Evolutionary conservation across 2,113 vertebrate genomes (phyloP).

Genomic region (Theropithecus gelada): DNA sequence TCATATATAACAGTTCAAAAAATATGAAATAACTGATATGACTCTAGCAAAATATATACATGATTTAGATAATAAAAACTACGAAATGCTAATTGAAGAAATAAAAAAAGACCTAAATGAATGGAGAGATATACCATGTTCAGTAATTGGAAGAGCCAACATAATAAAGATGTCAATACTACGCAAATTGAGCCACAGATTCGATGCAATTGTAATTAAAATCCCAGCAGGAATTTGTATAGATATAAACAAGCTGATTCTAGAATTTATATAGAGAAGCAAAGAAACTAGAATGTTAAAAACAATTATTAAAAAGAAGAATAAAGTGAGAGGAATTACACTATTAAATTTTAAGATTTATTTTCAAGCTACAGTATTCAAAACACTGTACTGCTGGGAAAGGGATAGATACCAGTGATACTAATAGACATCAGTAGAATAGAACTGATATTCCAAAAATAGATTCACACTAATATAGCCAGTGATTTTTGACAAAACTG

Average conservation of each 20-base stretch:
- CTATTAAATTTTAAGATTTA: not conserved
- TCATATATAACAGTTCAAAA: not conserved
- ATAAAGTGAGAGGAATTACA: not conserved
- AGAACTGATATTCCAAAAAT: not conserved
- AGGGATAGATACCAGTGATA: not conserved
- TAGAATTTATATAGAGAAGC: constrained; percentile 8
- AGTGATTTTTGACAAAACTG: no score
- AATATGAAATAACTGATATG: not conserved
- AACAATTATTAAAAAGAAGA: not conserved
- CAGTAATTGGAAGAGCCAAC: not conserved
- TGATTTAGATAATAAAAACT: not conserved
- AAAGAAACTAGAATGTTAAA: not conserved
- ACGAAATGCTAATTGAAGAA: not conserved
- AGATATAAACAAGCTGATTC: not conserved
- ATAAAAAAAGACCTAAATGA: not conserved
- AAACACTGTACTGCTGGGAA: not conserved
- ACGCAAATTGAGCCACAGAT: not conserved
- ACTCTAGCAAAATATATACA: not conserved
- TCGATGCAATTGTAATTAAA: not conserved
- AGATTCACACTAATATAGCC: not conserved
- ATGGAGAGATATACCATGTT: not conserved
- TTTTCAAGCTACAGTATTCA: not conserved
- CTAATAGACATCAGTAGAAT: not conserved
- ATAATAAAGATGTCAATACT: constrained; percentile 2
- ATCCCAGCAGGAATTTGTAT: not conserved